Evolutionary conservation across 2,113 vertebrate genomes (phyloP), one percentile per base, ranked within the genome.

Genomic region (Triplophysa siluroides): DNA sequence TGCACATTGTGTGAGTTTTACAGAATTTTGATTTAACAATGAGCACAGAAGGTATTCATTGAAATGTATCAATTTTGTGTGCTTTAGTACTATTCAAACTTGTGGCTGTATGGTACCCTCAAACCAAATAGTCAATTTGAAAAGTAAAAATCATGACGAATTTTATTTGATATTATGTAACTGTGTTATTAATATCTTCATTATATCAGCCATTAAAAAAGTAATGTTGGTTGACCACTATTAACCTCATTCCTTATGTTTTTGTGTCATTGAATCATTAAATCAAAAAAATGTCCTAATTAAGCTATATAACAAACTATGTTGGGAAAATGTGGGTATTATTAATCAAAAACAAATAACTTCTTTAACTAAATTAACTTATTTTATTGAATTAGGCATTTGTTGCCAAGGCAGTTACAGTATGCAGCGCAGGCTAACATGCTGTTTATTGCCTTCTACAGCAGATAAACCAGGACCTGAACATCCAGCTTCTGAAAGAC

Each of bases 401-500:
- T 54, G 24, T 13, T 11, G 29, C 33, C 7, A 23, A 12, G 12
- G 9, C 10, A 12, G 8, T 71, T 62, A 71, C 33, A 38, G 6
- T 38, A 38, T n/a, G 50, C 23, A 61, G 8, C n/a, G 7, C 16
- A 7, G 26, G 19, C 50, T 45, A 26, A 67, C 47, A 18, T 52
- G 47, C 43, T 81, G 50, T 83, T 76, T 21, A 1, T 80, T 61
- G 90, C 86, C 88, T 88, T 87, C 87, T 91, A 79, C 93, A 98
- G 97, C 98, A 99, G 96, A 98, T 99, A 92, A 99, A 99, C 91
- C 98, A 98, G 92, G 97, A 99, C 91, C 93, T 99, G 93, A 98
- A 98, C 92, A 98, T 98, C 88, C 98, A 99, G 92, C 94, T 99
- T 84, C 94, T 99, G 87, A 99, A 98, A 90, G 98, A 99, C 6